These are phyloP conservation scores for Solea solea DNA, from an alignment of 2,113 vertebrate genomes.

Conservation along the genomic window DNA sequence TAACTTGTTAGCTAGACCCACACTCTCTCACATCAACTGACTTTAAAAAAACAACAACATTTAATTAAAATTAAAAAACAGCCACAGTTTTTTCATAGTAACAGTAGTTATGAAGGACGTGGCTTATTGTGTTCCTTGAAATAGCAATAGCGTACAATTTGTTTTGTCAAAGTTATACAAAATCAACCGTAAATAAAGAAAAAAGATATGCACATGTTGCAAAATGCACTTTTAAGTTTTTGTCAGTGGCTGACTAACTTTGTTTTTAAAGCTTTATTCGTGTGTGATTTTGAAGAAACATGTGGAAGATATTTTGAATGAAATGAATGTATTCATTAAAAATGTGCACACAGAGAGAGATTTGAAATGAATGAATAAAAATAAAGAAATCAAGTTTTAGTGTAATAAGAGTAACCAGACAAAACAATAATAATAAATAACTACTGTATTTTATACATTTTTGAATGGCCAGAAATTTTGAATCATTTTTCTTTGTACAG, in stretches of 20 bases:
- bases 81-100: too few relatives aligned
- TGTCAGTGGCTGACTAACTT: slow-evolving; percentile 19
- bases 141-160: background rate
- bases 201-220: slow-evolving; percentile 28
- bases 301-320: slow-evolving; percentile 18
- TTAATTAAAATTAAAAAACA: too few relatives aligned
- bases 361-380: background rate
- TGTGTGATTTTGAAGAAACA: slow-evolving; percentile 30
- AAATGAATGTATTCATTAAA: slow-evolving; percentile 29
- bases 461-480: slow-evolving; percentile 31
- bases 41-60: too few relatives aligned
- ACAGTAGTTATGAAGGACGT: too few relatives aligned
- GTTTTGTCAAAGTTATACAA: slow-evolving; percentile 1
- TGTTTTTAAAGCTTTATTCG: slow-evolving; percentile 30
- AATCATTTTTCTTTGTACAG: slow-evolving; percentile 49
- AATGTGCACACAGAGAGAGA: too few relatives aligned
- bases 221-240: slow-evolving; percentile 42
- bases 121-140: background rate
- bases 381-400: slow-evolving; percentile 16
- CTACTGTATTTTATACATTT: slow-evolving; percentile 53
- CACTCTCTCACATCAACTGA: too few relatives aligned
- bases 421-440: slow-evolving; percentile 9
- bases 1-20: background rate
- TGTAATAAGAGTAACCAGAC: slow-evolving; percentile 18
- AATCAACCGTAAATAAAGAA: slow-evolving; percentile 7